phyloP scores from a whole-genome alignment of 2,797 vertebrate genomes.

The Spheniscus humboldti region DNA sequence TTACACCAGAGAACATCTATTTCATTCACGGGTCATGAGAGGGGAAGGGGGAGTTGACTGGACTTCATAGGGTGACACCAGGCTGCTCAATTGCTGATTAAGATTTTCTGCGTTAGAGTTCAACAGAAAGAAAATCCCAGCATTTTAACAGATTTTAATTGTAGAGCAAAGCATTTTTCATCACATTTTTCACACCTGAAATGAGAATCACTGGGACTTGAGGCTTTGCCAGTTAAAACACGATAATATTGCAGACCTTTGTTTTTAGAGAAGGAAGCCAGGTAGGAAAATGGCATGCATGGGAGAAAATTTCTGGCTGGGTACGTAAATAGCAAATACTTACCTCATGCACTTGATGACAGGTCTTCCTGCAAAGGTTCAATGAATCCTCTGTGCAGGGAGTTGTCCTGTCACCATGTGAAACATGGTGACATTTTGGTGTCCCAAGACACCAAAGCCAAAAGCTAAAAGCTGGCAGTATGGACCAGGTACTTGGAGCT shows the following conservation, averaged over 20 bases:
- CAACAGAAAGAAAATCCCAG: not conserved
- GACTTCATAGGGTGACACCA: not conserved
- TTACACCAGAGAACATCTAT: not conserved
- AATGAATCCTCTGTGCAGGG: not conserved
- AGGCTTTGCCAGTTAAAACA: not conserved
- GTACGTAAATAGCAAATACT: not conserved
- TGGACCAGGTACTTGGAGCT: not conserved
- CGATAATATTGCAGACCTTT: not conserved
- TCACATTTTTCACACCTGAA: not conserved
- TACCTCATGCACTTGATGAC: not conserved
- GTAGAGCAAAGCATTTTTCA: not conserved
- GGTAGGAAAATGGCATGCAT: not conserved
- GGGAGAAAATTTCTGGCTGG: not conserved
- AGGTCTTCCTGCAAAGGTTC: not conserved
- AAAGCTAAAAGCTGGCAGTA: not conserved
- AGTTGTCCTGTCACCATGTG: not conserved
- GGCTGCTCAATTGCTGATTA: not conserved
- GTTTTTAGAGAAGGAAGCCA: not conserved
- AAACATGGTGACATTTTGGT: not conserved
- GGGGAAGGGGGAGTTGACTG: not conserved
- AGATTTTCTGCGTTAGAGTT: not conserved
- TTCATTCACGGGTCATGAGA: not conserved
- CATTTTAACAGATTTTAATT: not conserved
- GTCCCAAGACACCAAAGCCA: not conserved
- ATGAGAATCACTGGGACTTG: not conserved